phyloP scores from a whole-genome alignment of 2,113 vertebrate species.

The Ptyas mucosa region DNA sequence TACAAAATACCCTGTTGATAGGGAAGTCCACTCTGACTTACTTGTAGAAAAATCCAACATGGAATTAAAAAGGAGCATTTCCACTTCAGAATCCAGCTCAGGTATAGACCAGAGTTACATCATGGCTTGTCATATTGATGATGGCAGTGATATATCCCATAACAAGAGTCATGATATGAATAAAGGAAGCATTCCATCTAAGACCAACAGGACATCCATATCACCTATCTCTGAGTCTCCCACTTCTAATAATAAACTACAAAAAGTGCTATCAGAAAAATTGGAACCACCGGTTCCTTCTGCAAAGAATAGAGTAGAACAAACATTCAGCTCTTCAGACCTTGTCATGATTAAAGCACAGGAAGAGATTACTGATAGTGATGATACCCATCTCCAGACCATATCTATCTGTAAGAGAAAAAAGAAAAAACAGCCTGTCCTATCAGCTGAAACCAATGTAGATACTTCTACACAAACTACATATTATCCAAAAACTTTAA shows the following conservation, averaged over 20 bases:
- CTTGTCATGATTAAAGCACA: not conserved
- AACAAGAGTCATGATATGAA: conserved; percentile 8
- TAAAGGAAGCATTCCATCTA: conserved; percentile 23
- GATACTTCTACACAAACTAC: conserved; percentile 54
- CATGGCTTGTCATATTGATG: not conserved
- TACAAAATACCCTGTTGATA: conserved; percentile 7
- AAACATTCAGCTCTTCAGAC: conserved; percentile 31
- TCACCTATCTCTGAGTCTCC: conserved; percentile 25
- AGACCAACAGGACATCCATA: conserved; percentile 43
- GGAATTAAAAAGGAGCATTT: not conserved
- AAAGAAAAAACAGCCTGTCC: conserved; percentile 1
- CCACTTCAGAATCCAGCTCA: conserved; percentile 13
- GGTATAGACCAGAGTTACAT: not conserved
- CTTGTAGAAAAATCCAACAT: not conserved
- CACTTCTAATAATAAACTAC: conserved; percentile 35
- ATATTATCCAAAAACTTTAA: conserved; percentile 66
- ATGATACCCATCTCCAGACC: conserved; percentile 21
- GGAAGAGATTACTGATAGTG: not conserved
- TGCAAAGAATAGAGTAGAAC: conserved; percentile 28
- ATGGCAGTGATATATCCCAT: not conserved
- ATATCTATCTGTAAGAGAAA: conserved; percentile 23
- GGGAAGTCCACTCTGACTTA: not conserved
- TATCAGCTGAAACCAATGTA: conserved; percentile 39
- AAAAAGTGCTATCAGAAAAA: conserved; percentile 35
- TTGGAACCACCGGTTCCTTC: conserved; percentile 33